A percentile compares a stretch with the other conserved stretches of the same genome.
Evolutionary conservation across 2,797 vertebrate genomes (phyloP).

Genomic region (Xenops minutus): DNA sequence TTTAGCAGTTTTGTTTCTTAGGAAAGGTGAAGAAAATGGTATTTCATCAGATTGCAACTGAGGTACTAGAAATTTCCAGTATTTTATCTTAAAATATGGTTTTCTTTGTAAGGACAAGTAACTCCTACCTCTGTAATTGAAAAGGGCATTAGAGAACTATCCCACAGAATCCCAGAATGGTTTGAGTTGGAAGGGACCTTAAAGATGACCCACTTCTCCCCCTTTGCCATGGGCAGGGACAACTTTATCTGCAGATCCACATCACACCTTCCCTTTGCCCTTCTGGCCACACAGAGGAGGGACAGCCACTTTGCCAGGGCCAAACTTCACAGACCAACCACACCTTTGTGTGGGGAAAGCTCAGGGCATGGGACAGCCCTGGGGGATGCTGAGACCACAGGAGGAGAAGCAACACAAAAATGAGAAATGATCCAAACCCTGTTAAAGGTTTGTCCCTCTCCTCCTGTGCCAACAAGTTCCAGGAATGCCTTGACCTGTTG

Average conservation of each 20-base stretch:
- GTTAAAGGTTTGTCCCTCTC: not conserved
- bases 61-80: not conserved
- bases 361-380: not conserved
- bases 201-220: not conserved
- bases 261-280: not conserved
- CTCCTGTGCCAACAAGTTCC: not conserved
- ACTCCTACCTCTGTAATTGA: not conserved
- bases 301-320: not conserved
- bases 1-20: not conserved
- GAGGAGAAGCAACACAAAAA: not conserved
- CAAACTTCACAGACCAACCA: rapidly evolving
- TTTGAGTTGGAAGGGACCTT: not conserved
- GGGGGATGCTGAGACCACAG: not conserved
- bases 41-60: not conserved
- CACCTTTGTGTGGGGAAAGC: rapidly evolving
- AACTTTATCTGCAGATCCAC: not conserved
- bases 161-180: not conserved
- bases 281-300: not conserved
- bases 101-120: not conserved
- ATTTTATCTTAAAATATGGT: not conserved
- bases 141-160: not conserved
- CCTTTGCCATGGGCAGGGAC: not conserved
- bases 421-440: not conserved
- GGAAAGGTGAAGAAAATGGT: not conserved
- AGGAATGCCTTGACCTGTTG: not conserved